Evolutionary conservation across 1,140 invertebrate species (phyloP).

Genomic region (Charaxes varanes): DNA sequence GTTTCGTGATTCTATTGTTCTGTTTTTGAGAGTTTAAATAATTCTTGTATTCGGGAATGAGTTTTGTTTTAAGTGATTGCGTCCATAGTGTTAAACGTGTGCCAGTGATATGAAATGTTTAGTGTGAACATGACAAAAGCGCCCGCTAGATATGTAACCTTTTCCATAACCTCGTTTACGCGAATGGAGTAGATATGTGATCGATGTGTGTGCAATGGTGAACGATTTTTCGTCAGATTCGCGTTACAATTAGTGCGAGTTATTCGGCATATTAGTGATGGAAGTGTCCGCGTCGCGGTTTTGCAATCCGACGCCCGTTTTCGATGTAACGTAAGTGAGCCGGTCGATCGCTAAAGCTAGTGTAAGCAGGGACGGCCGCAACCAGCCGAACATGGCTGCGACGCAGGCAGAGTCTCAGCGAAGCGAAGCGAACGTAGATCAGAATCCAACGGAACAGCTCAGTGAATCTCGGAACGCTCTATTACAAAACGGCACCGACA

Average conservation of each 20-base stretch:
- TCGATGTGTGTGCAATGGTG: conserved; percentile 79
- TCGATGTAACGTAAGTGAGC: conserved; percentile 74
- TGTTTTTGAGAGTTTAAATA: conserved; percentile 50
- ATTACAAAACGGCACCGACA: conserved; percentile 77
- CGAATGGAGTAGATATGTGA: conserved; percentile 80
- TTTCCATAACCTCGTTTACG: conserved; percentile 81
- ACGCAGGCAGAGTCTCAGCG: conserved; percentile 78
- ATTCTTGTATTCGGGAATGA: conserved; percentile 42
- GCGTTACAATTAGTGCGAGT: conserved; percentile 72
- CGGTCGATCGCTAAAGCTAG: conserved; percentile 73
- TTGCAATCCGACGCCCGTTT: conserved; percentile 73
- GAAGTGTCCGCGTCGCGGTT: conserved; percentile 71
- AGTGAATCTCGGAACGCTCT: conserved; percentile 76
- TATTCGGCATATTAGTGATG: conserved; percentile 73
- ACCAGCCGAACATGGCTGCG: conserved; percentile 79
- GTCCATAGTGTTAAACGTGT: conserved; percentile 53
- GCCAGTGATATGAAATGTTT: conserved; percentile 68
- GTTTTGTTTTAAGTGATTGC: conserved; percentile 49
- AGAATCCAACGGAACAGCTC: conserved; percentile 76
- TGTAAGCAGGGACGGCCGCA: conserved; percentile 71
- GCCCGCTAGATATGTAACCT: conserved; percentile 75
- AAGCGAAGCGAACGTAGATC: conserved; percentile 77
- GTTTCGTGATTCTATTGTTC: conserved; percentile 73
- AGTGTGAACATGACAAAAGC: conserved; percentile 69
- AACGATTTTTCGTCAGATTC: conserved; percentile 75